phyloP scores from a whole-genome alignment of 2,797 vertebrate species.

The Epinephelus malabaricus region DNA sequence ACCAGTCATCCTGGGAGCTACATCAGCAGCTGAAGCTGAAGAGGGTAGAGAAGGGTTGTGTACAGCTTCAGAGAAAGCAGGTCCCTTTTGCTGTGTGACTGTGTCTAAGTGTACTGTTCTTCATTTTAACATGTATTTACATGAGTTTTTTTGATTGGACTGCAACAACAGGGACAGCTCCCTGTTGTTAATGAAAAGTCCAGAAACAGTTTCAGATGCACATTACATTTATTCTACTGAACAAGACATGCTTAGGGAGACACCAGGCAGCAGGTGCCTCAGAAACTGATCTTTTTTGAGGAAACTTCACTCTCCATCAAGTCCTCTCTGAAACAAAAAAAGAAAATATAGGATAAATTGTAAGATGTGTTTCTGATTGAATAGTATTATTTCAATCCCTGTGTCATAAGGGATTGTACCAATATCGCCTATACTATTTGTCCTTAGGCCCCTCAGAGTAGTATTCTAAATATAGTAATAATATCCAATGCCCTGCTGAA shows the following conservation, averaged over 20 bases:
- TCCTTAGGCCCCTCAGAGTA: background rate
- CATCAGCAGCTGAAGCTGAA: no score
- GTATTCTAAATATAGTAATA: background rate
- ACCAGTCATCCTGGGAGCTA: no score
- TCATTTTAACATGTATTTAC: no score
- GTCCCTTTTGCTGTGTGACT: no score
- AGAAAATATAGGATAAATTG: background rate
- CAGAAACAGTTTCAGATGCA: constrained; percentile 43
- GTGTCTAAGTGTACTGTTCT: no score
- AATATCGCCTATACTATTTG: background rate
- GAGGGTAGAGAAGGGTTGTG: no score
- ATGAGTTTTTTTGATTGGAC: no score
- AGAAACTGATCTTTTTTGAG: constrained; percentile 1
- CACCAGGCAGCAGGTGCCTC: constrained; percentile 50
- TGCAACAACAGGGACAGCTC: no score
- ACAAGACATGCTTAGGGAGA: constrained; percentile 61
- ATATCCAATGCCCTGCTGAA: background rate
- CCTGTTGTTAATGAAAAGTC: constrained; percentile 17
- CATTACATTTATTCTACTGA: constrained; percentile 55
- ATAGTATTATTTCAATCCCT: background rate
- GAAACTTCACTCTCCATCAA: constrained; percentile 63
- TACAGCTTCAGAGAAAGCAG: no score
- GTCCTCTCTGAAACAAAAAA: constrained; percentile 60
- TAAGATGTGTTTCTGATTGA: background rate
- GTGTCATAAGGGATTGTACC: background rate